Evolutionary conservation across 2,888 invertebrate genomes (phyloP).

Genomic region (Melipona beecheii): DNA sequence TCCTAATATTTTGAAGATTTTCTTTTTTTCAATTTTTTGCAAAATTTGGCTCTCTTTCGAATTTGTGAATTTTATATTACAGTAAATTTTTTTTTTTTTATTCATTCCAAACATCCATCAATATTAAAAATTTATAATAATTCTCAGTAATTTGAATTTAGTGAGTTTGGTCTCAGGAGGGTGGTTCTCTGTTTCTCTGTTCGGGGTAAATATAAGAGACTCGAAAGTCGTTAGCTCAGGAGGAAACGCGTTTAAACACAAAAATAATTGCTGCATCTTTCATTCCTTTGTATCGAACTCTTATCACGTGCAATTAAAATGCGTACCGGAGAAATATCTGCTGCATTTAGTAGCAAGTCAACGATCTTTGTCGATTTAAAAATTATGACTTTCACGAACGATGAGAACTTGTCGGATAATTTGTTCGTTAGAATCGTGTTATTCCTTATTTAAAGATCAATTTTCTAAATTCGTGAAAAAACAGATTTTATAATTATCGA

Average conservation of each 20-base stretch:
- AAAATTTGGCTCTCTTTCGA: neutral
- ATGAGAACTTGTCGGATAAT: neutral
- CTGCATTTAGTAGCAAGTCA: neutral
- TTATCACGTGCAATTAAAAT: neutral
- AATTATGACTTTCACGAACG: neutral
- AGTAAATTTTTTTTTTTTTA: no score
- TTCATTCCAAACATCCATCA: no score
- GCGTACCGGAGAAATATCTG: neutral
- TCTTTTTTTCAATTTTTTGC: no score
- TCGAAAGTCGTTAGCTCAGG: neutral
- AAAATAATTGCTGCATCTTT: conserved; percentile 12
- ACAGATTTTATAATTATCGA: neutral
- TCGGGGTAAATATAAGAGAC: neutral
- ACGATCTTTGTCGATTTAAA: neutral
- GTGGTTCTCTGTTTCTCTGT: neutral
- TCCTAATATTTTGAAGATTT: no score
- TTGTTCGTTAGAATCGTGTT: neutral
- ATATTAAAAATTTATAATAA: no score
- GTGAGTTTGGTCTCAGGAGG: neutral
- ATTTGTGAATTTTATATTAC: neutral
- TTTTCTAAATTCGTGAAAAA: neutral
- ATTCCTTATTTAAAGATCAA: neutral
- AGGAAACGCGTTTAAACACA: neutral
- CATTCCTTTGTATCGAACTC: neutral
- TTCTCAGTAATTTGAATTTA: neutral